phyloP scores from a whole-genome alignment of 2,888 invertebrate species.

The Synanthedon vespiformis region DNA sequence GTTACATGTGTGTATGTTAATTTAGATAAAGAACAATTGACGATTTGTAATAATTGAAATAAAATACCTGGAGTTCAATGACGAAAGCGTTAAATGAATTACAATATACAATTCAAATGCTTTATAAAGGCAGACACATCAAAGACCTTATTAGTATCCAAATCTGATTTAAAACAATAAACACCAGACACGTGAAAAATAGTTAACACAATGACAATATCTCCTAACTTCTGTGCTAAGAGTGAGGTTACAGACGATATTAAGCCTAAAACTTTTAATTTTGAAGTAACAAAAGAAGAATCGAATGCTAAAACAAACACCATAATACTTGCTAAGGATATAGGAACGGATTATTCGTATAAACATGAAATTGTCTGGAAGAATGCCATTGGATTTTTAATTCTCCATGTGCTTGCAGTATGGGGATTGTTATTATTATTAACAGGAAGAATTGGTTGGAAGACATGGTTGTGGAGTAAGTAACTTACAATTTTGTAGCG shows the following conservation, averaged over 20 bases:
- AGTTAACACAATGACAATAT: not conserved
- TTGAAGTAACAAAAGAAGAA: not conserved
- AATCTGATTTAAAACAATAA: not conserved
- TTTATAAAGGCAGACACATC: not conserved
- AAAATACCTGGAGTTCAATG: not conserved
- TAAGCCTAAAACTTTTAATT: not conserved
- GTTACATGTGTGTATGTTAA: not conserved
- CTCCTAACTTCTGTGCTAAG: not conserved
- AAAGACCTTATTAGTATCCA: not conserved
- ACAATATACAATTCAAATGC: not conserved
- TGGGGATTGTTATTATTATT: slow-evolving; percentile 46
- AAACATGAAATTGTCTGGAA: slow-evolving; percentile 64
- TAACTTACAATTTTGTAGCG: not conserved
- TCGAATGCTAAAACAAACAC: not conserved
- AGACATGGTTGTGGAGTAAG: slow-evolving; percentile 9
- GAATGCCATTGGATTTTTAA: slow-evolving; percentile 62
- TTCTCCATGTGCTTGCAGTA: slow-evolving; percentile 62
- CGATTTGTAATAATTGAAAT: not conserved
- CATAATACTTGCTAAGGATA: not conserved
- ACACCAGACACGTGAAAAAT: not conserved
- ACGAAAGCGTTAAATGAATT: not conserved
- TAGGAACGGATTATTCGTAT: slow-evolving; percentile 4
- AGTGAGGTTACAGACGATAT: not conserved
- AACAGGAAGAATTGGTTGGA: slow-evolving; percentile 16
- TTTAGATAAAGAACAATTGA: not conserved